Base-by-base conservation (phyloP, 2,797 vertebrate species). In the Euthynnus affinis region DNA sequence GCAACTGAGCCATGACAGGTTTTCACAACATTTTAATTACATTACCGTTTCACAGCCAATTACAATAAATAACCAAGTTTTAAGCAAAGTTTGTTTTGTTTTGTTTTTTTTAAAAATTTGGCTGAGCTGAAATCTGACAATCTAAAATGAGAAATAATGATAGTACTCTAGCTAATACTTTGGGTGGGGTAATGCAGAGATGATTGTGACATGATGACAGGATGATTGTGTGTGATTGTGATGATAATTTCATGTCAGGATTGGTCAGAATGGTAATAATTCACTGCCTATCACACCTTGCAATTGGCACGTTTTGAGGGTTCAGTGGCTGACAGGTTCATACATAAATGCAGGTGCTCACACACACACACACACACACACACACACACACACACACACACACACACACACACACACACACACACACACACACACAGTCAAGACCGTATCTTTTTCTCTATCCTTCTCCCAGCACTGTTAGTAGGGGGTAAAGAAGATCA, bases 231-330 rank as follows among this genome's bases (percentile, higher is more conserved):
- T 63, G 44, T 46, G 17, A 69, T 44, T 62, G 10, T 49, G 53
- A 49, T 52, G n/a, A 69, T 68, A 6, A 27, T 56, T 53, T 44
- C 32, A 12, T 23, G 17, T 23, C 22, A 40, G 29, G 44, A 48
- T 64, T 23, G 22, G 17, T 58, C 59, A 62, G 52, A 63, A 40
- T n/a, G 12, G 53, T 15, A 27, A 55, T 25, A 55, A 58, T 48
- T 71, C 5, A 34, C 18, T 57, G 25, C 32, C 59, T 10, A 74
- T 84, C 61, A 63, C 71, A 78, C 42, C 57, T 74, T 67, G 37
- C 37, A 66, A 46, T 48, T 46, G 57, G 34, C 34, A 58, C 0
- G 15, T 68, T 49, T 60, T 32, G 9, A 74, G 46, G 12, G 23
- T 23, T 59, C 46, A 63, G 17, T 29, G 48, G 49, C 60, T 80